Evolutionary conservation across 2,797 vertebrate species (phyloP).

Genomic region (Rhyacichthys aspro): DNA sequence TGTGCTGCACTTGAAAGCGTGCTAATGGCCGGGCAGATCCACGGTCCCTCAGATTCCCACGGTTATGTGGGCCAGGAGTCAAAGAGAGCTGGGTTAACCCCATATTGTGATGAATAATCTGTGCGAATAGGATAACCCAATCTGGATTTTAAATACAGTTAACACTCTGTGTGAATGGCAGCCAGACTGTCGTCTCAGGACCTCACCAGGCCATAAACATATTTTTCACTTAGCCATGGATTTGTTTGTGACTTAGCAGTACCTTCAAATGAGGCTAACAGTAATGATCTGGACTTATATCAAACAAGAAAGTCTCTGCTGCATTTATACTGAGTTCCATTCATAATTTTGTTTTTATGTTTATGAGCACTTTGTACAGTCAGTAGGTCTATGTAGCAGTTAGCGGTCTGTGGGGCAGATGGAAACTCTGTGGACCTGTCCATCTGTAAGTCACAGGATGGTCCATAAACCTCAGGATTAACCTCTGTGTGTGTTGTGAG

Average conservation of each 20-base stretch:
- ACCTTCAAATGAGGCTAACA: slow-evolving; percentile 33
- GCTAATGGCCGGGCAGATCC: slow-evolving; percentile 26
- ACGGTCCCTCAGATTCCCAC: slow-evolving; percentile 65
- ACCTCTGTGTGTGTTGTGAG: slow-evolving; percentile 52
- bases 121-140: slow-evolving; percentile 63
- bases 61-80: slow-evolving; percentile 62
- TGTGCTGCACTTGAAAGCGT: slow-evolving; percentile 12
- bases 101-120: slow-evolving; percentile 74
- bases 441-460: slow-evolving; percentile 79
- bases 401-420: slow-evolving; percentile 75
- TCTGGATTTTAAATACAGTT: slow-evolving; percentile 70
- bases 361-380: slow-evolving; percentile 1
- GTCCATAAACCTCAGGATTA: slow-evolving; percentile 78
- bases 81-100: slow-evolving; percentile 73
- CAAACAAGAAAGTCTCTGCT: background rate
- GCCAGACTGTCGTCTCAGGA: slow-evolving; percentile 68
- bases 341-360: background rate
- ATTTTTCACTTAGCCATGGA: slow-evolving; percentile 57
- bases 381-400: slow-evolving; percentile 12
- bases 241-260: slow-evolving; percentile 64
- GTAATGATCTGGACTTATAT: background rate
- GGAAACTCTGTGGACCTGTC: slow-evolving; percentile 73
- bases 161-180: slow-evolving; percentile 76
- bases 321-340: background rate
- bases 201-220: slow-evolving; percentile 56